Evolutionary conservation across 2,113 vertebrate species (phyloP).

Genomic region (Maccullochella peelii): DNA sequence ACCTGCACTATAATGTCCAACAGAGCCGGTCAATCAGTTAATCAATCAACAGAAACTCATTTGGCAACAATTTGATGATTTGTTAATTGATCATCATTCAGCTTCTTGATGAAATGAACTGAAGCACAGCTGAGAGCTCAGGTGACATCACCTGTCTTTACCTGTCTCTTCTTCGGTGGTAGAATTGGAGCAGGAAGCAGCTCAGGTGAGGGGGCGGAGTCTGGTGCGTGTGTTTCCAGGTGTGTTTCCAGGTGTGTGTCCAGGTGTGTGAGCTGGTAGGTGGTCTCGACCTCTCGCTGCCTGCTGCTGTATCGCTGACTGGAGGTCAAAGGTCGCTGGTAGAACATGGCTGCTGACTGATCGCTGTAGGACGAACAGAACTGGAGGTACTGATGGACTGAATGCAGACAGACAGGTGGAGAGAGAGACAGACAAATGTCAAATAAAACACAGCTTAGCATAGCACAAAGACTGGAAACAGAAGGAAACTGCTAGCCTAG

Average conservation of each 20-base stretch:
- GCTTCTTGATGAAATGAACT: too few species aligned
- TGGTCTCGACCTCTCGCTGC: constrained; percentile 89
- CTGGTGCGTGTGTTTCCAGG: neutral
- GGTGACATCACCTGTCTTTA: constrained; percentile 53
- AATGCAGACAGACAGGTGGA: neutral
- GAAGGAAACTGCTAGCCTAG: too few species aligned
- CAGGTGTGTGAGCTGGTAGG: constrained; percentile 86
- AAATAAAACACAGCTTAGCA: too few species aligned
- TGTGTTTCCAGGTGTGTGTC: constrained; percentile 78
- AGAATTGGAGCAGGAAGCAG: constrained; percentile 88
- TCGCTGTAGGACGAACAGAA: constrained; percentile 91
- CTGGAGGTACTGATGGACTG: constrained; percentile 95
- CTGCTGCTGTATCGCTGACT: constrained; percentile 86
- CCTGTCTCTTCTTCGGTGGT: constrained; percentile 94
- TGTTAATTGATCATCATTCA: too few species aligned
- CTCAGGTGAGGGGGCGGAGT: constrained; percentile 73
- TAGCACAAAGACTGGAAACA: too few species aligned
- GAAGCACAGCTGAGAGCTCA: too few species aligned
- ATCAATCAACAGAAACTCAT: too few species aligned
- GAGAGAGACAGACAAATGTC: neutral
- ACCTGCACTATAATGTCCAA: too few species aligned
- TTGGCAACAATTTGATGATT: too few species aligned
- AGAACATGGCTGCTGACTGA: constrained; percentile 86
- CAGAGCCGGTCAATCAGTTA: too few species aligned
- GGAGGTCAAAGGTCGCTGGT: constrained; percentile 90